A percentile compares a stretch with the other conserved stretches of the same genome.
These are phyloP conservation scores for Hexactinellida sp. DNA, from an alignment of 37 sponge, comb jelly and placozoan species.

Conservation along the genomic window DNA sequence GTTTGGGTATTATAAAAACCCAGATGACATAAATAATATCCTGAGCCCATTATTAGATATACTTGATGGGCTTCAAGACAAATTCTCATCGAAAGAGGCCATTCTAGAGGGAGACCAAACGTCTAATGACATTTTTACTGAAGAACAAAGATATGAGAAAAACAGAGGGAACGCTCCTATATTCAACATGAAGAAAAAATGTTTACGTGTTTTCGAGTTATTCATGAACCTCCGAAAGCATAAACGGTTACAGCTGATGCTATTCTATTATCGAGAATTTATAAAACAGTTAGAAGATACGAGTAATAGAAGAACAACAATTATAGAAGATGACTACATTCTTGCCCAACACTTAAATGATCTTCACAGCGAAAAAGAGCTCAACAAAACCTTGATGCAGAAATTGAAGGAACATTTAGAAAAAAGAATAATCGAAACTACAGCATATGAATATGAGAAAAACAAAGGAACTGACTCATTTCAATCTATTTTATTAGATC, in stretches of 20 bases:
- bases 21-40: slow-evolving; percentile 35
- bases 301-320: background rate
- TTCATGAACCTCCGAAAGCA: slow-evolving; percentile 33
- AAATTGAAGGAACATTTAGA: background rate
- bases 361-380: background rate
- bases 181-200: slow-evolving; percentile 27
- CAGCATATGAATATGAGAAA: background rate
- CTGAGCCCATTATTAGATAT: slow-evolving; percentile 32
- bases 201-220: slow-evolving; percentile 26
- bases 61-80: slow-evolving; percentile 51
- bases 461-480: background rate
- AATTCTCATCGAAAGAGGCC: slow-evolving; percentile 20
- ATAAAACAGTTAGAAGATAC: no score
- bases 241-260: slow-evolving; percentile 5
- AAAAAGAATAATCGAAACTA: background rate
- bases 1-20: slow-evolving; percentile 18
- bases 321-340: background rate
- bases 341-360: background rate
- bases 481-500: background rate
- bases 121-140: background rate
- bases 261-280: background rate
- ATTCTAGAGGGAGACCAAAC: no score
- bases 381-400: background rate
- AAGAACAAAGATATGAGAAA: slow-evolving; percentile 17
- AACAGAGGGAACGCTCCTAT: slow-evolving; percentile 25